Conservation (phyloP, 2,113 vertebrate species). For the Bolborhynchus lineola region DNA sequence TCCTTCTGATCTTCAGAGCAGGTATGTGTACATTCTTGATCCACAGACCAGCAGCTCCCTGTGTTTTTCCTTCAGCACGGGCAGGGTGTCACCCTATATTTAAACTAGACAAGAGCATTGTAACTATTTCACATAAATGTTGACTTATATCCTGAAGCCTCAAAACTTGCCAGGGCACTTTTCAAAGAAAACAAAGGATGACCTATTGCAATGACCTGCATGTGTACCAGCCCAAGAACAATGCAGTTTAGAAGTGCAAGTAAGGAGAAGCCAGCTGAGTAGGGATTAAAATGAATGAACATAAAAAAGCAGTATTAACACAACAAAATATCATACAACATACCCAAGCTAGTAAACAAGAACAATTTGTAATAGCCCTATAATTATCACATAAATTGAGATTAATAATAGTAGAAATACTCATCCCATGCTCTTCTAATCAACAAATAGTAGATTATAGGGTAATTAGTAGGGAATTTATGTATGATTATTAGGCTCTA, state of each 20-base stretch:
- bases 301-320: slow-evolving; percentile 5
- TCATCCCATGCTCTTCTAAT: slow-evolving; percentile 34
- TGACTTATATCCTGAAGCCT: neutral
- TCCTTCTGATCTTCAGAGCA: slow-evolving; percentile 48
- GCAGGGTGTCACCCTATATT: slow-evolving; percentile 20
- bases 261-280: neutral
- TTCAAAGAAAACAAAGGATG: slow-evolving; percentile 26
- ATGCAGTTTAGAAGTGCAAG: neutral
- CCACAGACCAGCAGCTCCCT: neutral
- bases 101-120: neutral
- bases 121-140: neutral
- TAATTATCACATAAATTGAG: slow-evolving; percentile 32
- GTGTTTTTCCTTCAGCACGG: neutral
- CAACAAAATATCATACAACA: neutral
- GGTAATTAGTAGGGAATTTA: slow-evolving; percentile 45
- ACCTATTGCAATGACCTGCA: neutral
- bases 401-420: slow-evolving; percentile 36
- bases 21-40: slow-evolving; percentile 34
- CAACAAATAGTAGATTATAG: slow-evolving; percentile 52
- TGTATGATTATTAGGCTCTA: slow-evolving; percentile 5
- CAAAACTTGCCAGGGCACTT: slow-evolving; percentile 4
- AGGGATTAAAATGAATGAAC: neutral
- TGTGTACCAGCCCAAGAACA: neutral
- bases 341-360: neutral
- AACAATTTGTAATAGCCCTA: neutral